Evolutionary conservation across 2,113 vertebrate genomes (phyloP), one percentile per base, ranked within the genome.

Genomic region (Carassius auratus): DNA sequence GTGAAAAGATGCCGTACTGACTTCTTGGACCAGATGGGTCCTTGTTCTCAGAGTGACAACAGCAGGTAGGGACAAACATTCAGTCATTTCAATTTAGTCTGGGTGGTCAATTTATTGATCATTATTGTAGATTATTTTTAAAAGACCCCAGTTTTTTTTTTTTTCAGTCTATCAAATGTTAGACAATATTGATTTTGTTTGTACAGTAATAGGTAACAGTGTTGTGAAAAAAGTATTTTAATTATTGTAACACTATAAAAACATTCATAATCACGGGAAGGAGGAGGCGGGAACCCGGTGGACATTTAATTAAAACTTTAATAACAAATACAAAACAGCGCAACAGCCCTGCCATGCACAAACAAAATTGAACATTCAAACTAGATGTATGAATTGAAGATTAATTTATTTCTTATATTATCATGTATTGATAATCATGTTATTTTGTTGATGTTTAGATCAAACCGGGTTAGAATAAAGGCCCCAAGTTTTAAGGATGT

Each of bases 401-500:
- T 74, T 26, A 1, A 59, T 3, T n/a, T 23, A 0, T 71, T 9
- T n/a, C 14, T 74, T 83, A 17, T 69, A 62, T 14, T 14, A 17
- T 26, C 8, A 8, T 48, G 17, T 50, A 8, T n/a, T 71, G 26
- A 8, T 17, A 17, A 45, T 12, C 9, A n/a, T 75, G 2, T 71
- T 81, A 21, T 48, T 86, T 88, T 88, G 14, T 21, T 66, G 23
- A 21, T 81, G 8, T 87, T 17, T 87, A 97, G 95, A 86, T 64
- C 83, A 1, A 92, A 92, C 21, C 91, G 93, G 8, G 95, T 96
- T 3, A 93, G 96, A 75, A 96, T 97, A 81, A 96, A 96, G 90
- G 94, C 95, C 0, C 96, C 96, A 2, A 92, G 95, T 0, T 79
- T 94, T 62, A 96, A 90, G 57, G 94, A 95, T 0, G 73, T 95